Evolutionary conservation across 2,888 invertebrate species (phyloP).

Genomic region (Apantesis nais): DNA sequence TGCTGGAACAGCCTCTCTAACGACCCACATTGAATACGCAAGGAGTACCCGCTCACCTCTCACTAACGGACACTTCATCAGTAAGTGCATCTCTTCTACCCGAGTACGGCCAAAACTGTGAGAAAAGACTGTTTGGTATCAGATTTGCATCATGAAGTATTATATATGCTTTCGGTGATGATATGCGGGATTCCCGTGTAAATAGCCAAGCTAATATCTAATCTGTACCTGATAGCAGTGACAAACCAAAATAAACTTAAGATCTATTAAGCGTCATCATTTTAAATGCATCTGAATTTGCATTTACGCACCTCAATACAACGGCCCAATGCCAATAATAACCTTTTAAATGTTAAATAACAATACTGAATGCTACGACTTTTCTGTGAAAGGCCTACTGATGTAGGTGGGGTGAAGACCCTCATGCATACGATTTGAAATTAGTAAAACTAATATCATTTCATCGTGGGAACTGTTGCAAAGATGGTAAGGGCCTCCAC

Average conservation of each 20-base stretch:
- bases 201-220: constrained; percentile 16
- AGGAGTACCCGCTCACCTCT: neutral
- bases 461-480: too few species aligned
- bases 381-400: too few species aligned
- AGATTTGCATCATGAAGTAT: neutral
- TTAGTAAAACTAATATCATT: too few species aligned
- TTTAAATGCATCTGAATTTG: neutral
- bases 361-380: neutral
- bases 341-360: neutral
- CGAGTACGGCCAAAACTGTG: neutral
- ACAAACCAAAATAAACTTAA: constrained; percentile 11
- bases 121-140: neutral
- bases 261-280: neutral
- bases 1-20: constrained; percentile 3
- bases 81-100: constrained; percentile 6
- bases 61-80: neutral
- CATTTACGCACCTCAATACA: neutral
- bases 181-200: constrained; percentile 7
- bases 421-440: too few species aligned
- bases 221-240: constrained; percentile 20
- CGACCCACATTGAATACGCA: neutral
- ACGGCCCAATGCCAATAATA: neutral
- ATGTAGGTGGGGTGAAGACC: too few species aligned
- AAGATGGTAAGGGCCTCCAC: neutral
- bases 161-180: neutral